Base-by-base conservation (phyloP, 2,888 invertebrate species). In the Drepanosiphum platanoidis region DNA sequence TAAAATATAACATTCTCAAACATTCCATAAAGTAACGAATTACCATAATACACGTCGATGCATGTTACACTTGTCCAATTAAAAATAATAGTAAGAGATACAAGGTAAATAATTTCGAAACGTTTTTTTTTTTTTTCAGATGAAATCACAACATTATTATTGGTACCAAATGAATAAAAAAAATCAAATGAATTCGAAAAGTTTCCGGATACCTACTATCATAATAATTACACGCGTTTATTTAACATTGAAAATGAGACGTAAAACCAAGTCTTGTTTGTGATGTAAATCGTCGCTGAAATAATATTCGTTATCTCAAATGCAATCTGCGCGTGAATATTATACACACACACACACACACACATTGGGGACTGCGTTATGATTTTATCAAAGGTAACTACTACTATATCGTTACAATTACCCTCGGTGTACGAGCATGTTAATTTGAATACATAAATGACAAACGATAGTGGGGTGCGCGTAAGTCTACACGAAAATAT, bases 361-460 rank as follows among this genome's bases (percentile, higher is more conserved):
- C 36, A 36, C 75, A 30, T 84, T 58, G 32, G 82, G 72, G 61
- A 75, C 36, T 11, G 9, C 58, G 77, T 75, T 84, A 58, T n/a
- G 84, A 70, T 84, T 66, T 70, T 39, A 68, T 68, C 77, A 77
- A 84, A 77, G 84, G 68, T 75, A 74, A 30, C 36, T 52, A 42
- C 36, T 58, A 58, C 18, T 58, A 34, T 58, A 80, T 30, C 81
- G 71, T 71, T 71, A 36, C 79, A 68, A 70, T 71, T 80, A 79
- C 80, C 81, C 58, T n/a, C 74, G 64, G 64, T 58, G 83, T 72
- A 36, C 27, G 74, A 66, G 9, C 77, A 18, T 30, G 77, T 77
- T 77, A 84, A 84, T 84, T 84, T 70, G 70, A 77, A 77, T 84
- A 68, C 36, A 77, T 77, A 77, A 84, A 84, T 75, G 74, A 52